These are phyloP conservation scores for Micrasema minimum DNA, from an alignment of 1,140 invertebrate genomes.

Conservation along the genomic window DNA sequence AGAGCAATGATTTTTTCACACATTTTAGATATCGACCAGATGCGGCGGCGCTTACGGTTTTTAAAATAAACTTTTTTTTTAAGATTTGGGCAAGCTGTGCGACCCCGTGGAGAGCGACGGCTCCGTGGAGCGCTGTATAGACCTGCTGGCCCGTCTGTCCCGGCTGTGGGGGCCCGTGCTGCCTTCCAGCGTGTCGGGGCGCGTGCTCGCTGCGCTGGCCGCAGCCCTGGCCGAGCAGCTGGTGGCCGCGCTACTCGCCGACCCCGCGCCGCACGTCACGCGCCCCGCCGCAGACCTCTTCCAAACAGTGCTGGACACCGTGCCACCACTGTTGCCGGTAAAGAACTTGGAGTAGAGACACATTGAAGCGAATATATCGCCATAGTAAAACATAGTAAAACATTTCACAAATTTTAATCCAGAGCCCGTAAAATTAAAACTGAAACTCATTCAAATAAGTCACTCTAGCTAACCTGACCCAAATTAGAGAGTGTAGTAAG, in stretches of 20 bases:
- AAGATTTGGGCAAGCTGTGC: no score
- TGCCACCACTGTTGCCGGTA: slow-evolving; percentile 42
- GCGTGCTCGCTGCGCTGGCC: slow-evolving; percentile 58
- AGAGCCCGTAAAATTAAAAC: no score
- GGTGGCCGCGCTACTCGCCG: slow-evolving; percentile 32
- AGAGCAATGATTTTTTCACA: no score
- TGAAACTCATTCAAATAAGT: no score
- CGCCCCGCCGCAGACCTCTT: slow-evolving; percentile 29
- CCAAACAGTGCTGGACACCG: slow-evolving; percentile 20
- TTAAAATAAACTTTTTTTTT: no score
- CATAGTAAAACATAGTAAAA: no score
- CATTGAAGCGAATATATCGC: no score
- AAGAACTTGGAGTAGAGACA: not conserved
- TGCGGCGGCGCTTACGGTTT: no score
- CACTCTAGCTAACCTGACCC: no score
- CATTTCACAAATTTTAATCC: no score
- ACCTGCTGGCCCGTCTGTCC: slow-evolving; percentile 57
- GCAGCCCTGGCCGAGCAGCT: slow-evolving; percentile 40
- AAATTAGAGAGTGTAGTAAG: no score
- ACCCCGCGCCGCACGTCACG: slow-evolving; percentile 34
- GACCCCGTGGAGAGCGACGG: slow-evolving; percentile 57
- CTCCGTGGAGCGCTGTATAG: slow-evolving; percentile 57
- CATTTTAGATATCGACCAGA: no score
- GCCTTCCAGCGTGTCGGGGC: slow-evolving; percentile 60
- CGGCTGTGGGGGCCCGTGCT: slow-evolving; percentile 58